Evolutionary conservation across 1,140 invertebrate species (phyloP), one percentile per base, ranked within the genome.

Genomic region (Cydia amplana): DNA sequence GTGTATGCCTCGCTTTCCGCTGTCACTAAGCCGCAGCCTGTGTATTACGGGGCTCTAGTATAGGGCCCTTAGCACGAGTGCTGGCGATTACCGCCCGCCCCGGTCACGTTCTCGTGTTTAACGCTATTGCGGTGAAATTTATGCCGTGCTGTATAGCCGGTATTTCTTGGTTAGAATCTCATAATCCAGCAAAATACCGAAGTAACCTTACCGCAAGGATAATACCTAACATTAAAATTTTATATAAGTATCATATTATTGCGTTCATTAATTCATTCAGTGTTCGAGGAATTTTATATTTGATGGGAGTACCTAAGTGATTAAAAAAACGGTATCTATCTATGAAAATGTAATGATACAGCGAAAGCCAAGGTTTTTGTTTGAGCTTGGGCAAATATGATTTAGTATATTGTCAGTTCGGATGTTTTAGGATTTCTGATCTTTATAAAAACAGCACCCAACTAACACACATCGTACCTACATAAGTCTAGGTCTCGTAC

Each of bases 91-190:
- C 55, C 55, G 55, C 55, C 55, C 55, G 55, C 55, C 49, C 55
- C 55, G 55, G 55, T 60, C 55, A 60, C 55, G 55, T 60, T 20
- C 10, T 10, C 55, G 55, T 60, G 55, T 60, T 60, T 60, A 60
- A 60, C 18, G 55, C 55, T 60, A 60, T 23, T 60, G 55, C 55
- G 55, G 55, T 60, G 55, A 60, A 60, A 60, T 60, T 60, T 23
- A 60, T 60, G 55, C 55, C 20, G 7, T 23, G 18, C 55, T 51
- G n/a, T 51, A 60, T 23, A 60, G 51, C 51, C n/a, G 5, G 55
- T 60, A 23, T 60, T 60, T 60, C 55, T 60, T 60, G 20, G 55
- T 60, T 60, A 60, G 9, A 60, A 23, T 60, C 20, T 60, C 55
- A 60, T 60, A 60, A 60, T 60, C 55, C 55, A 60, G 55, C 43